Percentiles rank a stretch among this genome's conserved stretches.
Conservation (phyloP, 1,140 invertebrate species). For the Bicyclus anynana region DNA sequence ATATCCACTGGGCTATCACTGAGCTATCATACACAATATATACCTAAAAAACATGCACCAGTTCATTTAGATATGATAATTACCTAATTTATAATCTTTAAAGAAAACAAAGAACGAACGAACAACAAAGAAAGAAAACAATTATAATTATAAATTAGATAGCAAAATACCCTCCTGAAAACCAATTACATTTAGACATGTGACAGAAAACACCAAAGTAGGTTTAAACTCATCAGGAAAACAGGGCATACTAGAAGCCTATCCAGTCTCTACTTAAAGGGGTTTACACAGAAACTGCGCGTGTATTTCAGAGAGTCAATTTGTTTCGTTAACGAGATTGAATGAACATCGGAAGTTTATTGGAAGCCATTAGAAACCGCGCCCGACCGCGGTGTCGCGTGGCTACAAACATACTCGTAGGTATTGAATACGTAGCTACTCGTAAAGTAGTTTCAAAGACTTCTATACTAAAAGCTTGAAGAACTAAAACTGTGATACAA, state of each 20-base stretch:
- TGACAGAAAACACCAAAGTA: not conserved
- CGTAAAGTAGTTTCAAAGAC: not conserved
- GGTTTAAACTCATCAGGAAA: not conserved
- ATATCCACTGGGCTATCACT: no score
- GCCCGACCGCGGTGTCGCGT: not conserved
- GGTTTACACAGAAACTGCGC: constrained; percentile 25
- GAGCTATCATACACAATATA: no score
- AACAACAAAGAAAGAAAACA: not conserved
- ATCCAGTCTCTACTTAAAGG: not conserved
- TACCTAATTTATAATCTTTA: no score
- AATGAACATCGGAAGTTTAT: constrained; percentile 33
- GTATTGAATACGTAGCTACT: not conserved
- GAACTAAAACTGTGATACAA: not conserved
- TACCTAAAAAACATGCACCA: no score
- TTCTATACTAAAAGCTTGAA: no score
- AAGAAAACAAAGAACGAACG: no score
- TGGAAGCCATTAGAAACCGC: not conserved
- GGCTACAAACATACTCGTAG: not conserved
- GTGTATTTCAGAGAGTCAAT: constrained; percentile 62
- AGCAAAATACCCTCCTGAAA: not conserved
- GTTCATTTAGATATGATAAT: no score
- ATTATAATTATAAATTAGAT: not conserved
- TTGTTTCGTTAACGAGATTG: constrained; percentile 64
- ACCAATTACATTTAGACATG: not conserved
- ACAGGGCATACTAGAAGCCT: not conserved